These are phyloP conservation scores for Sebastes oblongus DNA, from an alignment of 2,797 vertebrate species.

Conservation along the genomic window DNA sequence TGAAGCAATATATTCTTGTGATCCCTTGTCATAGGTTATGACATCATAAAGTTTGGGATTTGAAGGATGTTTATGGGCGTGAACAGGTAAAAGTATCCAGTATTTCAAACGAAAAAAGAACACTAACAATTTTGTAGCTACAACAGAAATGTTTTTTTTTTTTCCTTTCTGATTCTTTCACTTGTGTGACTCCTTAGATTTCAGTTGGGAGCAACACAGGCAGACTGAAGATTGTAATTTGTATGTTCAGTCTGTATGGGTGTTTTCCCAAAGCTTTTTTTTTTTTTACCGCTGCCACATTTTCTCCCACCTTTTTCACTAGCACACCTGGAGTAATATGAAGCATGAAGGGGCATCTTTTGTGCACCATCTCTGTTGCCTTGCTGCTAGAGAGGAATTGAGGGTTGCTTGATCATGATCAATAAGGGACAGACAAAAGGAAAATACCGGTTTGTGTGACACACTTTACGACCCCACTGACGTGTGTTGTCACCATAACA, in stretches of 20 bases:
- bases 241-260: background rate
- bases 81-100: background rate
- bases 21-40: background rate
- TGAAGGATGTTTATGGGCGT: background rate
- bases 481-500: background rate
- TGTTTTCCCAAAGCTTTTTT: background rate
- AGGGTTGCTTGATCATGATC: no score
- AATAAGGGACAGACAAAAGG: no score
- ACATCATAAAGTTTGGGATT: background rate
- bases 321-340: background rate
- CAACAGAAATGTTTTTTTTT: no score
- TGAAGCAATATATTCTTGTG: background rate
- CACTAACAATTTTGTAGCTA: background rate
- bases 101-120: background rate
- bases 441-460: background rate
- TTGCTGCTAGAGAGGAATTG: no score
- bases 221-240: background rate
- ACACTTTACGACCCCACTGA: background rate
- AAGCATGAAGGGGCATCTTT: no score
- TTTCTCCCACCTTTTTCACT: background rate
- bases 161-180: background rate
- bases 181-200: background rate
- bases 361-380: no score
- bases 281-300: background rate
- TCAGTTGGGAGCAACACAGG: background rate